A percentile compares a stretch with the other conserved stretches of the same genome.
Evolutionary conservation across 2,797 vertebrate genomes (phyloP).

Genomic region (Pseudopleuronectes americanus): DNA sequence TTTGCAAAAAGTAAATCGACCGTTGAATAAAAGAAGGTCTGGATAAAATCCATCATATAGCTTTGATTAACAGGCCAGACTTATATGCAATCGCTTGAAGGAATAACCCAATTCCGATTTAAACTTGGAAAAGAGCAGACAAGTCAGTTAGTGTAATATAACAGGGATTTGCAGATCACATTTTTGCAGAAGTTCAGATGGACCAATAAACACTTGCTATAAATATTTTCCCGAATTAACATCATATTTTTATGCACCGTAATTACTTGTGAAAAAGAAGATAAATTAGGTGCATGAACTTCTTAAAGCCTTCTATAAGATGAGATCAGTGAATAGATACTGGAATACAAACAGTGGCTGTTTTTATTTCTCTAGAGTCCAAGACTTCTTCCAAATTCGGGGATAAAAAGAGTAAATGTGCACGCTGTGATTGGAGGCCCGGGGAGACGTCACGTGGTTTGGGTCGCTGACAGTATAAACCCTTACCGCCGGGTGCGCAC

Average conservation of each 20-base stretch:
- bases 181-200: background rate
- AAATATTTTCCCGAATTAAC: background rate
- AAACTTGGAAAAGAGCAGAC: background rate
- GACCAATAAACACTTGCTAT: background rate
- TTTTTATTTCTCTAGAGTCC: background rate
- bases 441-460: constrained; percentile 90
- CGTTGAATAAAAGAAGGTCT: constrained; percentile 18
- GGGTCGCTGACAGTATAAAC: constrained; percentile 88
- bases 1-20: constrained; percentile 30
- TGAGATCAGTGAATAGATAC: background rate
- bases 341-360: background rate
- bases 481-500: constrained; percentile 87
- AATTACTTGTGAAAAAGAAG: background rate
- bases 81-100: background rate
- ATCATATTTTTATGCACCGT: background rate
- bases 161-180: background rate
- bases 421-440: constrained; percentile 86
- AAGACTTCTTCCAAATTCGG: constrained; percentile 35
- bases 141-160: background rate
- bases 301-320: background rate
- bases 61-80: background rate
- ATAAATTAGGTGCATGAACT: background rate
- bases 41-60: background rate
- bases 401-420: constrained; percentile 67
- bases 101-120: background rate